Percentiles rank a stretch among this genome's conserved stretches.
Conservation (phyloP, 1,140 invertebrate genomes). For the Diorhabda sublineata region DNA sequence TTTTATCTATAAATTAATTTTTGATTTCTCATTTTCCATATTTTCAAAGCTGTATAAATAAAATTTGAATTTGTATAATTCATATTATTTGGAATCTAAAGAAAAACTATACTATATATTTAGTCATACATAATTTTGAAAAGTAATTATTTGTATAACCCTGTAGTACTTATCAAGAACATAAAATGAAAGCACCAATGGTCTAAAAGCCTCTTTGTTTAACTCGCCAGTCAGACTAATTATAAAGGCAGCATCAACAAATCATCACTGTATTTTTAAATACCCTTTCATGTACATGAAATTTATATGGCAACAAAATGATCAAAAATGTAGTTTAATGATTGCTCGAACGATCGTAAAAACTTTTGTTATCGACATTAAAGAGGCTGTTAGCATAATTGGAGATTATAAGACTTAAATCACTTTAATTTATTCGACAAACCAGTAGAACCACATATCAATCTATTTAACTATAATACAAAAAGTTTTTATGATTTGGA, state of each 20-base stretch:
- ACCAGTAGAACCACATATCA: background rate
- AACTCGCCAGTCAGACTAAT: background rate
- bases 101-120: too few relatives aligned
- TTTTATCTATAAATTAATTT: too few relatives aligned
- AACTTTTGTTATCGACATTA: background rate
- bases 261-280: background rate
- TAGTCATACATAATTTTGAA: too few relatives aligned
- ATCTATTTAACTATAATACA: constrained; percentile 1
- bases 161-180: too few relatives aligned
- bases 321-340: background rate
- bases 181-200: too few relatives aligned
- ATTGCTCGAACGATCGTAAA: background rate
- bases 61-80: too few relatives aligned
- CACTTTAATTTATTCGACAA: background rate
- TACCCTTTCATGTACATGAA: background rate
- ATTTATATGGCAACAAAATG: constrained; percentile 1
- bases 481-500: background rate
- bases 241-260: background rate
- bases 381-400: constrained; percentile 1
- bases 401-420: background rate
- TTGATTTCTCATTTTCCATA: too few relatives aligned
- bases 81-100: too few relatives aligned
- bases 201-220: background rate
- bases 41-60: too few relatives aligned
- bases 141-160: too few relatives aligned